Evolutionary conservation across 2,113 vertebrate genomes (phyloP).

Genomic region (Thomomys bottae): DNA sequence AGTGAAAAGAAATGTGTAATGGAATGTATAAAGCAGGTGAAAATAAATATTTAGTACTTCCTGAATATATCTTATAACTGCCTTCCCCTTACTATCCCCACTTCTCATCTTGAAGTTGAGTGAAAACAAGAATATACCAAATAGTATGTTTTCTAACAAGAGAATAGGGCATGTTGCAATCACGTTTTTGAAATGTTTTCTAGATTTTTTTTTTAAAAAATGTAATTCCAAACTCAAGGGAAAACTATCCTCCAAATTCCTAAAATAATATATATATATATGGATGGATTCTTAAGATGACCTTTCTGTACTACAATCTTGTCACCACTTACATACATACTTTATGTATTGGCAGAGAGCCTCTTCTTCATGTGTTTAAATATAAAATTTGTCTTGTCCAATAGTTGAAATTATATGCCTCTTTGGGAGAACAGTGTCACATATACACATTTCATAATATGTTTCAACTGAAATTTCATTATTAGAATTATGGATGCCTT

Average conservation of each 20-base stretch:
- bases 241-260: too few relatives aligned
- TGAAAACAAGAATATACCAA: neutral
- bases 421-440: neutral
- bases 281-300: neutral
- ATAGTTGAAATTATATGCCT: conserved; percentile 4
- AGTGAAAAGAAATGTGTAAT: neutral
- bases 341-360: neutral
- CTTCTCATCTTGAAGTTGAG: neutral
- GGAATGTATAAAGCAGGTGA: neutral
- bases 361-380: conserved; percentile 16
- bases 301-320: neutral
- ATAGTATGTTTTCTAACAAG: neutral
- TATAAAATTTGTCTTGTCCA: neutral
- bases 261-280: neutral
- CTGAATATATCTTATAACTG: neutral
- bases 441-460: neutral
- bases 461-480: conserved; percentile 28
- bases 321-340: neutral
- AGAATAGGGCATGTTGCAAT: neutral
- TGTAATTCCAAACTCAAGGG: too few relatives aligned
- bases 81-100: neutral
- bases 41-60: neutral
- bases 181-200: too few relatives aligned
- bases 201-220: too few relatives aligned
- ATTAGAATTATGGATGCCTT: conserved; percentile 21